Conservation (phyloP, 1,140 invertebrate species). For the Mya arenaria region DNA sequence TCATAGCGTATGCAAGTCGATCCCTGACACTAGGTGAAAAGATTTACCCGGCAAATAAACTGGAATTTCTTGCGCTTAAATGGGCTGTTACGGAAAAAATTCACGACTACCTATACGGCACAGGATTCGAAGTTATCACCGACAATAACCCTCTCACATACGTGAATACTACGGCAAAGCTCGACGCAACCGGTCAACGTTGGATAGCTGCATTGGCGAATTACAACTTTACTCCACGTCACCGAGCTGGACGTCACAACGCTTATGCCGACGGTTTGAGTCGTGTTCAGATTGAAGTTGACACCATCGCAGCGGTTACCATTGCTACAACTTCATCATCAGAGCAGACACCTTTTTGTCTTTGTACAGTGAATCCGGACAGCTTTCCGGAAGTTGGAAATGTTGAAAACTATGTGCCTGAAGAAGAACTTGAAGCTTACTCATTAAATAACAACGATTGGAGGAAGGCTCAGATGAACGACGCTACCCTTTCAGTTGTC, state of each 20-base stretch:
- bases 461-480: too few relatives aligned
- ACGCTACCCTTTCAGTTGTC: too few relatives aligned
- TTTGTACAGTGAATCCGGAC: too few relatives aligned
- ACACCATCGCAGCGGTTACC: too few relatives aligned
- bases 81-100: conserved; percentile 37
- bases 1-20: conserved; percentile 58
- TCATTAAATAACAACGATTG: too few relatives aligned
- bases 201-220: conserved; percentile 8
- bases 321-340: too few relatives aligned
- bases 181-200: not conserved
- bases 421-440: too few relatives aligned
- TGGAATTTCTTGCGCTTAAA: conserved; percentile 41
- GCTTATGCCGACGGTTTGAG: not conserved
- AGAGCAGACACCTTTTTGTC: too few relatives aligned
- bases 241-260: conserved; percentile 9
- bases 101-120: conserved; percentile 42
- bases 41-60: conserved; percentile 41
- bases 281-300: too few relatives aligned
- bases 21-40: conserved; percentile 38
- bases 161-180: conserved; percentile 1
- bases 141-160: conserved; percentile 45
- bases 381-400: too few relatives aligned
- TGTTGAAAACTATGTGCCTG: too few relatives aligned
- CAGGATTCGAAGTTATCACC: conserved; percentile 27
- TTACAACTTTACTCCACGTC: not conserved